Conservation (phyloP, 30 jellyfish, hydroid and myxozoan genomes). For the Cassiopea xamachana region DNA sequence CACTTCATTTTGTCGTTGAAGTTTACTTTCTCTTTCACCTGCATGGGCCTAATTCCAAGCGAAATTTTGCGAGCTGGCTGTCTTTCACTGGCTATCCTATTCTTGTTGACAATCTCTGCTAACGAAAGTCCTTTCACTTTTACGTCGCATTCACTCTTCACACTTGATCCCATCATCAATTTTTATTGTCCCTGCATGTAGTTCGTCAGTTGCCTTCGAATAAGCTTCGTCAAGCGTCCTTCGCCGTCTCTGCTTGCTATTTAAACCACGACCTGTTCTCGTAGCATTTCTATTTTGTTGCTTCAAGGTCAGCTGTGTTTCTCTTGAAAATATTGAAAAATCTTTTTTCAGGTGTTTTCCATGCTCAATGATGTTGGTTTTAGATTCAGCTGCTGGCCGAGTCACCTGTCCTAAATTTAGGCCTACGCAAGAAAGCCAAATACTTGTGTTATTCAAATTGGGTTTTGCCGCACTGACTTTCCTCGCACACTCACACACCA, state of each 20-base stretch:
- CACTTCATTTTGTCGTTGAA: too few species aligned
- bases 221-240: neutral
- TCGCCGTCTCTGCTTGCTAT: neutral
- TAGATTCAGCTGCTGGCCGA: constrained; percentile 14
- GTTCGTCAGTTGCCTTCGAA: neutral
- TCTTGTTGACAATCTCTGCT: too few species aligned
- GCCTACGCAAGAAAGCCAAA: neutral
- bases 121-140: too few species aligned
- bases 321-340: constrained; percentile 39
- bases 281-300: constrained; percentile 16
- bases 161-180: too few species aligned
- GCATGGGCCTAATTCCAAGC: too few species aligned
- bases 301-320: constrained; percentile 51
- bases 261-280: neutral
- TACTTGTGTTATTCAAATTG: neutral
- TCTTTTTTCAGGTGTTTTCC: constrained; percentile 37
- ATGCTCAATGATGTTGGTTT: neutral
- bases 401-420: constrained; percentile 32
- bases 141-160: too few species aligned
- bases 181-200: too few species aligned
- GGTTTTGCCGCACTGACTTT: neutral
- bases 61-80: too few species aligned
- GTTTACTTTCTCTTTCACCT: too few species aligned
- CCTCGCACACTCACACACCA: too few species aligned
- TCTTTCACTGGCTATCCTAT: too few species aligned